Conservation (phyloP, 1,140 invertebrate species). For the Drusus annulatus region DNA sequence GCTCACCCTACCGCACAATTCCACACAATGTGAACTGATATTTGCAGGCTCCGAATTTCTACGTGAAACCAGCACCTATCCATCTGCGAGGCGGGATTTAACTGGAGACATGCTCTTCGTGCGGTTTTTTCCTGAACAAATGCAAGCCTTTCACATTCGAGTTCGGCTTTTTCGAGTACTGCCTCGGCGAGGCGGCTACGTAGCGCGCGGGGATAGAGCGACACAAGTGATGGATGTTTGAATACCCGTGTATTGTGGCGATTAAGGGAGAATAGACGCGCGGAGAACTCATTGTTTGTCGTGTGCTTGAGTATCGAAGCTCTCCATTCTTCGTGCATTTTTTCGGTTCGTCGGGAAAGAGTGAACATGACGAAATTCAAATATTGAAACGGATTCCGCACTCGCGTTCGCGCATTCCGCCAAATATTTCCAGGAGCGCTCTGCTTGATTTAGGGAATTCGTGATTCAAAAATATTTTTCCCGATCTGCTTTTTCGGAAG, state of each 20-base stretch:
- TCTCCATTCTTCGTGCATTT: too few relatives aligned
- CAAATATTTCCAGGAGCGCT: too few relatives aligned
- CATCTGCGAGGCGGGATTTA: background rate
- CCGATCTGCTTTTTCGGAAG: too few relatives aligned
- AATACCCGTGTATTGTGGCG: background rate
- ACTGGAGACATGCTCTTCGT: background rate
- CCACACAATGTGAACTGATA: conserved; percentile 4
- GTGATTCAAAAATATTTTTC: too few relatives aligned
- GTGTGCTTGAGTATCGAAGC: too few relatives aligned
- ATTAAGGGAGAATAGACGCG: background rate
- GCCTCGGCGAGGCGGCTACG: background rate
- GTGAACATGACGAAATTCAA: too few relatives aligned
- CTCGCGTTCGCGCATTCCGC: too few relatives aligned
- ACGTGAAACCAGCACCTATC: background rate
- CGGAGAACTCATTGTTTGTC: too few relatives aligned
- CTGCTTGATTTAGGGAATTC: too few relatives aligned
- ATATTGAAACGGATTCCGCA: too few relatives aligned
- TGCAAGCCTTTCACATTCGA: conserved; percentile 7
- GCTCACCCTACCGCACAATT: background rate
- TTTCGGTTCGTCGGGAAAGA: too few relatives aligned
- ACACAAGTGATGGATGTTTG: background rate
- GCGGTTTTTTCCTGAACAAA: conserved; percentile 18
- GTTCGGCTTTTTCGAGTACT: conserved; percentile 3
- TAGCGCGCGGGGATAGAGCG: background rate
- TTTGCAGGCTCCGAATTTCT: background rate